phyloP scores from a whole-genome alignment of 1,140 invertebrate genomes.

The Lasioglossum baleicum region DNA sequence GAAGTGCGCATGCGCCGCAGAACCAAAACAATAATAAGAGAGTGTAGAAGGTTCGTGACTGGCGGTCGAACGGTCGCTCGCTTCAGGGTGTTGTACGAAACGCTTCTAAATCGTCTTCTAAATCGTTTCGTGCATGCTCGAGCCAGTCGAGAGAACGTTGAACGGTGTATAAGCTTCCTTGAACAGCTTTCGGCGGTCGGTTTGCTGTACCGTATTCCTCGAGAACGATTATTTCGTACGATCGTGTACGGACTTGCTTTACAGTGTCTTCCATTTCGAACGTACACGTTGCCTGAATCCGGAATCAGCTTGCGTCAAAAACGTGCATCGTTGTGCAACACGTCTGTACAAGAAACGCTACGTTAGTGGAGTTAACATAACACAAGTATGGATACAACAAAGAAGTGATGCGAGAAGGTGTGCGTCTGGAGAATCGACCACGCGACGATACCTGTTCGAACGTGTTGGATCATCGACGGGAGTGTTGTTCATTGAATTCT shows the following conservation, averaged over 20 bases:
- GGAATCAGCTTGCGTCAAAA: conserved; percentile 31
- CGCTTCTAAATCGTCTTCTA: not conserved
- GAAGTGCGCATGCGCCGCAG: conserved; percentile 73
- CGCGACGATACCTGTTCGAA: not conserved
- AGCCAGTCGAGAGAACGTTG: not conserved
- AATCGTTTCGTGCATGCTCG: not conserved
- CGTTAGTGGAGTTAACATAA: not conserved
- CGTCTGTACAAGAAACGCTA: not conserved
- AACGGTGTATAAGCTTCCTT: not conserved
- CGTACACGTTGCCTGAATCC: not conserved
- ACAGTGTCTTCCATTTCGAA: not conserved
- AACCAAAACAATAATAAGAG: conserved; percentile 79
- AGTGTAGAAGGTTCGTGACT: conserved; percentile 77
- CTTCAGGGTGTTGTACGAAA: conserved; percentile 16
- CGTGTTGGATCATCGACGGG: not conserved
- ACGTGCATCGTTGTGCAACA: conserved; percentile 42
- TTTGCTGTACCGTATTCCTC: not conserved
- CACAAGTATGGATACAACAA: not conserved
- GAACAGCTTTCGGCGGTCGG: not conserved
- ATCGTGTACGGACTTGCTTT: no score
- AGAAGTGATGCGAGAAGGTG: not conserved
- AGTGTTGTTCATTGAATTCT: conserved; percentile 31
- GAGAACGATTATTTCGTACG: no score
- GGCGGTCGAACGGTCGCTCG: conserved; percentile 60
- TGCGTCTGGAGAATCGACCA: not conserved